These are phyloP conservation scores for Hydrozoanthus gracilis DNA, from an alignment of 92 coral and sea anemone species.

Conservation along the genomic window DNA sequence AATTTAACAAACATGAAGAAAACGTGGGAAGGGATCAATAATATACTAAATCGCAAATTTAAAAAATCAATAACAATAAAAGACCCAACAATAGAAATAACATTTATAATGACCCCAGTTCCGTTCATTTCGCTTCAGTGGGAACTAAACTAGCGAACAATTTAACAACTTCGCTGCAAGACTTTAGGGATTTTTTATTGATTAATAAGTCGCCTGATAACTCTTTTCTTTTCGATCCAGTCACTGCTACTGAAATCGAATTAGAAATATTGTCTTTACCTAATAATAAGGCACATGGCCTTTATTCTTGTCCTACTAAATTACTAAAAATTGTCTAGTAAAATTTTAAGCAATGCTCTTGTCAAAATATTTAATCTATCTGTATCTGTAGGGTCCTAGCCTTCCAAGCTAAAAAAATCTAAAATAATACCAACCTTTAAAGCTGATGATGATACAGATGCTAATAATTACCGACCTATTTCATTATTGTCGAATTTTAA, in stretches of 20 bases:
- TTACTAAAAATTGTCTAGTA: slow-evolving; percentile 25
- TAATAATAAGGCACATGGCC: slow-evolving; percentile 36
- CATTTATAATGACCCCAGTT: neutral
- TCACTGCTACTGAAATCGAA: slow-evolving; percentile 13
- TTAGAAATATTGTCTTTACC: slow-evolving; percentile 35
- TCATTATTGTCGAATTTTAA: slow-evolving; percentile 39
- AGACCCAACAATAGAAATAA: neutral
- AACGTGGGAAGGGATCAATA: slow-evolving; percentile 22
- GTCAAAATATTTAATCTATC: slow-evolving; percentile 23
- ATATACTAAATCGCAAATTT: neutral
- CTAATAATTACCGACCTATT: slow-evolving; percentile 36
- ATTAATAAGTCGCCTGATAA: neutral
- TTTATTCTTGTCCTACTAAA: slow-evolving; percentile 25
- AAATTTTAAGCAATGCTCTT: slow-evolving; percentile 15
- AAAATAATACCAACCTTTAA: slow-evolving; percentile 42
- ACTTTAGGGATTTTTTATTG: neutral
- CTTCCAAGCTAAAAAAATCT: slow-evolving; percentile 30
- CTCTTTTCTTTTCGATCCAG: slow-evolving; percentile 47
- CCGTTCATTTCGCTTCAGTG: slow-evolving; percentile 2
- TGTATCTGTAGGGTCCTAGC: slow-evolving; percentile 13
- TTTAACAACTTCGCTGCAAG: neutral
- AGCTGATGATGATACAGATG: slow-evolving; percentile 38
- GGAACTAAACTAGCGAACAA: slow-evolving; percentile 19
- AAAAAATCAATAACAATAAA: neutral
- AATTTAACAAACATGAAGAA: neutral